Base-by-base conservation (phyloP, 2,888 invertebrate genomes). In the Pycnomerus fuliginosus region DNA sequence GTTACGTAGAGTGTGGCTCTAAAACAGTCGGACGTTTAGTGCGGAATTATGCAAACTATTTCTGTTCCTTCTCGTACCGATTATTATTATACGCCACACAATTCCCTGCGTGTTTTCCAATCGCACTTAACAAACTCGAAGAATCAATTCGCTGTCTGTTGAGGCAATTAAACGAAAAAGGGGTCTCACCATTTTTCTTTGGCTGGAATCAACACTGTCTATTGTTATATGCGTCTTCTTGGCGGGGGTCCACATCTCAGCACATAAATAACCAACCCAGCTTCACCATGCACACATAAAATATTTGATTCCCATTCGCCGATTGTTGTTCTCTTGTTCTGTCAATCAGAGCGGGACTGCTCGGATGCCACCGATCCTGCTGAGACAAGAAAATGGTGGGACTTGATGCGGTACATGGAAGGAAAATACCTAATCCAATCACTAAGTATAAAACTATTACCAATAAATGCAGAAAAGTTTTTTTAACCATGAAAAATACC, bases 271-370 rank as follows among this genome's bases (percentile, higher is more conserved):
- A 37, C 47, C 47, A 47, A 29, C 47, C 46, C 37, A 37, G 42
- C 37, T 20, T 17, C 8, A 17, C 13, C 10, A 12, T 24, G 15
- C 16, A 27, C 39, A 31, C 16, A 47, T 42, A 38, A 47, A 46
- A 42, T 37, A 42, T 47, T 47, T 47, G 55, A 46, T 58, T 60
- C 62, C 58, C 59, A 65, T 67, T 65, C 64, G 65, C 60, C 61
- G 62, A 59, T 64, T 60, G 56, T 56, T 55, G 55, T 52, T 57
- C 62, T 54, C 8, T 23, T 23, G 23, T 23, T 3, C 34, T n/a
- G 24, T 30, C 25, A 38, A 38, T 38, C 31, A 30, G n/a, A n/a
- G n/a, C n/a, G n/a, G n/a, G n/a, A n/a, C n/a, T n/a, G n/a, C n/a
- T n/a, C n/a, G n/a, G n/a, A n/a, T n/a, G n/a, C n/a, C n/a, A n/a